phyloP scores from a whole-genome alignment of 1,140 invertebrate species.

The Drosophila punjabiensis region DNA sequence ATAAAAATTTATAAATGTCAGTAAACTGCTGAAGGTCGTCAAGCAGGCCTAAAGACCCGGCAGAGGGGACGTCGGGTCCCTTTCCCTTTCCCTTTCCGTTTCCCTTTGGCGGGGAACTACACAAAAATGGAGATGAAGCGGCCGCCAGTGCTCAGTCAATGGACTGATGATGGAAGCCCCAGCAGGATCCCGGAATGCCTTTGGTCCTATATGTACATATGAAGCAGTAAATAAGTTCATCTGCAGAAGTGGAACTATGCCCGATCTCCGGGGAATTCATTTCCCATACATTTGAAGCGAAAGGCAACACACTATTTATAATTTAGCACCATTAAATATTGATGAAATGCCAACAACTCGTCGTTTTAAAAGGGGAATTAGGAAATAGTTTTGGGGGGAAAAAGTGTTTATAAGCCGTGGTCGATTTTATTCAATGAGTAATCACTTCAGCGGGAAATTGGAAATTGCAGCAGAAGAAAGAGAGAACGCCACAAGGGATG shows the following conservation, averaged over 20 bases:
- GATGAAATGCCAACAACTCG: slow-evolving; percentile 7
- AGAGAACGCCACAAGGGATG: background rate
- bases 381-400: too few species aligned
- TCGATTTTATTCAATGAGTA: background rate
- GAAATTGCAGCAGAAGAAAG: background rate
- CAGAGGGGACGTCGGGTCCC: background rate
- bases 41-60: slow-evolving; percentile 29
- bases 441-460: background rate
- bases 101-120: background rate
- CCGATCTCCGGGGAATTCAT: slow-evolving; percentile 6
- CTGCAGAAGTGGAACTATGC: slow-evolving; percentile 1
- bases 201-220: background rate
- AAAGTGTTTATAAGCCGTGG: too few species aligned
- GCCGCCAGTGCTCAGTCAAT: slow-evolving; percentile 1
- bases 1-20: slow-evolving; percentile 74
- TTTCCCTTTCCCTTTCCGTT: background rate
- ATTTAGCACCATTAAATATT: slow-evolving; percentile 8
- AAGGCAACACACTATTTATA: background rate
- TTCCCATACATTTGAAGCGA: slow-evolving; percentile 5
- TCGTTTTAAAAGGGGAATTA: background rate
- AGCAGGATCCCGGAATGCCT: background rate
- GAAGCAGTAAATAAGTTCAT: slow-evolving; percentile 26
- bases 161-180: slow-evolving; percentile 18
- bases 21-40: slow-evolving; percentile 67
- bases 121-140: slow-evolving; percentile 8